Conservation (phyloP, 2,113 vertebrate species). For the Eupsittula cactorum region DNA sequence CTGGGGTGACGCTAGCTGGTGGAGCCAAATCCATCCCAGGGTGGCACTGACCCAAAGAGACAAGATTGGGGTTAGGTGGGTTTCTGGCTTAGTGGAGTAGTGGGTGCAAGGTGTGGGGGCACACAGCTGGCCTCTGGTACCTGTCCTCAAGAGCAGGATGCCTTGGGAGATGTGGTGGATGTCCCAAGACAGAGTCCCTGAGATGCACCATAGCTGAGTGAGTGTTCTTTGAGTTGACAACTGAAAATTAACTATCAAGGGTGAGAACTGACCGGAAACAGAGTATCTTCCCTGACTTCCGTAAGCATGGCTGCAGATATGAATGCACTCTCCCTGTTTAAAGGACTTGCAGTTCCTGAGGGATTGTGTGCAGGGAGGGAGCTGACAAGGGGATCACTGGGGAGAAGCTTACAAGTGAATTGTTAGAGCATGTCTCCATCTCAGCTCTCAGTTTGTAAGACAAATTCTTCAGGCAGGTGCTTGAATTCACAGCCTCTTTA, state of each 20-base stretch:
- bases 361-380: constrained; percentile 22
- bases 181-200: fast-evolving
- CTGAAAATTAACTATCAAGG: not conserved
- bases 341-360: not conserved
- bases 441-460: constrained; percentile 65
- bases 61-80: not conserved
- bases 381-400: not conserved
- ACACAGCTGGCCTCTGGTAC: fast-evolving
- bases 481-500: constrained; percentile 78
- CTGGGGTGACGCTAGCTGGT: fast-evolving
- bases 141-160: not conserved
- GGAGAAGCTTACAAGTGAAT: constrained; percentile 52
- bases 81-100: not conserved
- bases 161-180: not conserved
- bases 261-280: not conserved
- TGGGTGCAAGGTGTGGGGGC: fast-evolving
- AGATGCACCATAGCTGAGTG: fast-evolving
- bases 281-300: not conserved
- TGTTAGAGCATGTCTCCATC: constrained; percentile 61
- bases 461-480: constrained; percentile 77
- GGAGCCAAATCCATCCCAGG: not conserved
- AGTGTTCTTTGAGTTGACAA: not conserved
- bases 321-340: not conserved
- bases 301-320: not conserved
- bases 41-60: not conserved